Conservation (phyloP, 2,797 vertebrate genomes). For the Cygnus olor region DNA sequence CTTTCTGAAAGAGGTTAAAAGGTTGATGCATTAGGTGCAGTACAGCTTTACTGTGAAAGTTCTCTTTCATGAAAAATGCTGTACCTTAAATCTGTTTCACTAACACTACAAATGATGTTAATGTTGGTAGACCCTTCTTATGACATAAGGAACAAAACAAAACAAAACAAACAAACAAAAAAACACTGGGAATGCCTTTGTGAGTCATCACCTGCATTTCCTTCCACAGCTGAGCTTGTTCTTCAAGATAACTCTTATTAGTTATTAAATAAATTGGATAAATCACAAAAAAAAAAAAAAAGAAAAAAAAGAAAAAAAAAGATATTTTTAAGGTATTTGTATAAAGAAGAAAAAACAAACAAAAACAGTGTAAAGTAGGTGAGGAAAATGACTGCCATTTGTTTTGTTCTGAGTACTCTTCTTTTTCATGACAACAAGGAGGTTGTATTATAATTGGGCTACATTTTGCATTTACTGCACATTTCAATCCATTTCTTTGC, state of each 20-base stretch:
- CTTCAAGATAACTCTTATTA: neutral
- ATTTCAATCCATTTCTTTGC: accelerated
- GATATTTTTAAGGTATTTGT: neutral
- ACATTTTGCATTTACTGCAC: neutral
- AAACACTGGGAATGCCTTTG: neutral
- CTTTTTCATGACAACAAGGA: neutral
- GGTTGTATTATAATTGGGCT: neutral
- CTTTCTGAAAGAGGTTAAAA: neutral
- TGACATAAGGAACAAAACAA: neutral
- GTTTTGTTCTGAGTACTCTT: neutral
- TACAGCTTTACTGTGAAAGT: neutral
- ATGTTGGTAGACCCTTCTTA: neutral
- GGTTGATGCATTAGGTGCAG: neutral
- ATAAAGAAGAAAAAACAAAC: neutral
- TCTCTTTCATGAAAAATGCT: neutral
- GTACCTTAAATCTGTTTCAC: neutral
- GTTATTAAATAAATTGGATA: neutral
- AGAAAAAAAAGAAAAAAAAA: neutral
- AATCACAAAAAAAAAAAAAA: neutral
- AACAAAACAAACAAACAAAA: too few species aligned
- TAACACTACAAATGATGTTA: neutral
- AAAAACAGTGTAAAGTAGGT: neutral
- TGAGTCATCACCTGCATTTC: neutral
- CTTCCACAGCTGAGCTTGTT: neutral
- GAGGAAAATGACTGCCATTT: neutral